These are phyloP conservation scores for Linurgus olivaceus DNA, from an alignment of 2,797 vertebrate genomes.

Conservation along the genomic window DNA sequence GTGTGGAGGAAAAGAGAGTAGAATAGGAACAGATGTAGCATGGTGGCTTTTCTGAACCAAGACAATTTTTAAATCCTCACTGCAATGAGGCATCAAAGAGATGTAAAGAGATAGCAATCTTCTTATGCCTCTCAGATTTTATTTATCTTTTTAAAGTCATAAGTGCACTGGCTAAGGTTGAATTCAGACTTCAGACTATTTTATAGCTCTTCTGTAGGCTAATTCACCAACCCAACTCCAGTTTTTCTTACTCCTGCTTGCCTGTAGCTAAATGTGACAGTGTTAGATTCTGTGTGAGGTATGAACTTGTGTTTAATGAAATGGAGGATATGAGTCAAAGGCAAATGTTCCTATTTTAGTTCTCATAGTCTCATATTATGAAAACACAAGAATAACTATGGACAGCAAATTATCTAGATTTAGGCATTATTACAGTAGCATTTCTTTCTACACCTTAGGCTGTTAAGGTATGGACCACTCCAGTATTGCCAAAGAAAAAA, in stretches of 20 bases:
- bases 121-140: background rate
- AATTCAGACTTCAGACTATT: constrained; percentile 15
- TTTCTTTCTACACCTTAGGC: background rate
- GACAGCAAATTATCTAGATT: constrained; percentile 14
- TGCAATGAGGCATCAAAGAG: background rate
- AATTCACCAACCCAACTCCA: constrained; percentile 3
- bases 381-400: constrained; percentile 19
- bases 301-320: constrained; percentile 50
- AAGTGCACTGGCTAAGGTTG: background rate
- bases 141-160: constrained; percentile 3
- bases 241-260: constrained; percentile 23
- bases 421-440: background rate
- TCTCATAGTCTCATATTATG: background rate
- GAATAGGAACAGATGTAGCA: background rate
- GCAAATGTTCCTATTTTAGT: constrained; percentile 29
- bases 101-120: background rate
- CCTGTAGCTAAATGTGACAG: constrained; percentile 48
- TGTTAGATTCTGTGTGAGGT: constrained; percentile 17
- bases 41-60: background rate
- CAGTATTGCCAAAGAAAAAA: background rate
- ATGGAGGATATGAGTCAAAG: constrained; percentile 49
- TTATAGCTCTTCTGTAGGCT: constrained; percentile 7
- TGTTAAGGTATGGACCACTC: background rate
- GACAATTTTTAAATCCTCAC: background rate
- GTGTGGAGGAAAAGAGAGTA: background rate